These are phyloP conservation scores for Auanema sp. DNA, from an alignment of 2,888 invertebrate genomes.

Conservation along the genomic window DNA sequence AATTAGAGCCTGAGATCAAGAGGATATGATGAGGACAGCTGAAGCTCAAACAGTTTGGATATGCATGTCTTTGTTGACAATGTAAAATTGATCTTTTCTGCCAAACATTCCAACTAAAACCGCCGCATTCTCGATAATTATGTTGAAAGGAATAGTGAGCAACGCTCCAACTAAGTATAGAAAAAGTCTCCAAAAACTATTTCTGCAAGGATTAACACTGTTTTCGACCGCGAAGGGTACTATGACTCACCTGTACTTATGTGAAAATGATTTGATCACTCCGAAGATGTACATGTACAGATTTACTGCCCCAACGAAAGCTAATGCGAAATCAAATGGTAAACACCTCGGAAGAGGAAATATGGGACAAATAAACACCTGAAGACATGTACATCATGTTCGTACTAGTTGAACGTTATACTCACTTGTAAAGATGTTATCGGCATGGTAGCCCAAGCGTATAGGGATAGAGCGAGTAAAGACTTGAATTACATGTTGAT, in stretches of 20 bases:
- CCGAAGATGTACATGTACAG: constrained; percentile 98
- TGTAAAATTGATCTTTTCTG: constrained; percentile 93
- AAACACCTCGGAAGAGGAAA: constrained; percentile 79
- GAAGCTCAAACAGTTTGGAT: constrained; percentile 20
- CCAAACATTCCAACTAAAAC: constrained; percentile 93
- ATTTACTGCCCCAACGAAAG: constrained; percentile 88
- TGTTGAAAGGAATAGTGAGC: constrained; percentile 87
- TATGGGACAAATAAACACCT: constrained; percentile 73
- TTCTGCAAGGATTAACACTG: constrained; percentile 46
- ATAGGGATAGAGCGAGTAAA: constrained; percentile 83
- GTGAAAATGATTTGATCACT: constrained; percentile 91
- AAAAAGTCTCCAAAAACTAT: constrained; percentile 51
- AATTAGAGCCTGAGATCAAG: not conserved
- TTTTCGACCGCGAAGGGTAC: not conserved
- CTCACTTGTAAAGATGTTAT: constrained; percentile 83
- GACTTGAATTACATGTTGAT: constrained; percentile 67
- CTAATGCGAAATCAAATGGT: constrained; percentile 81
- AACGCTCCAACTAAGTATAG: constrained; percentile 75
- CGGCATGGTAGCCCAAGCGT: constrained; percentile 93
- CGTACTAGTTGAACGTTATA: not conserved
- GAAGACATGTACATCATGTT: constrained; percentile 5
- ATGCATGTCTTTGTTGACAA: constrained; percentile 78
- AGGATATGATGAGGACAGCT: not conserved
- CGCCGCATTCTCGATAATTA: constrained; percentile 89
- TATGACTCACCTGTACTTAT: constrained; percentile 57